Percentiles rank a stretch among this genome's conserved stretches.
These are phyloP conservation scores for Eciton burchellii DNA, from an alignment of 1,140 invertebrate genomes.

Conservation along the genomic window DNA sequence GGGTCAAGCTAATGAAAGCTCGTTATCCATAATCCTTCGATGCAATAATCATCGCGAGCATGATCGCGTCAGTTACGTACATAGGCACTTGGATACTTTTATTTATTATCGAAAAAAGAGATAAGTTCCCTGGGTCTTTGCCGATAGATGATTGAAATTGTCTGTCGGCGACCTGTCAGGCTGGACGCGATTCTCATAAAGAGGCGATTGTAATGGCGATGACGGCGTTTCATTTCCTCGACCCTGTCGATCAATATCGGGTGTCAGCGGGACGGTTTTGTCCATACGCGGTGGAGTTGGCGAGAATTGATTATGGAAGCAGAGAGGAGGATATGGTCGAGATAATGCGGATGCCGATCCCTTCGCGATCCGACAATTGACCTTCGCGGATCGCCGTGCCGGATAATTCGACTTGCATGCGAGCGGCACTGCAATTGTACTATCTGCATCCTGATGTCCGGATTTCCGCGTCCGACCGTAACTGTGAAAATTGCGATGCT, in stretches of 20 bases:
- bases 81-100: too few species aligned
- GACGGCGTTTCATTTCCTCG: constrained; percentile 59
- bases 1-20: not conserved
- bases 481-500: constrained; percentile 1
- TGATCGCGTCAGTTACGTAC: too few species aligned
- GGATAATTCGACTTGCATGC: constrained; percentile 61
- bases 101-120: not conserved
- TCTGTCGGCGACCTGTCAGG: not conserved
- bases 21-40: not conserved
- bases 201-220: constrained; percentile 59
- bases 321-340: constrained; percentile 75
- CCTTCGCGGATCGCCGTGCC: constrained; percentile 51
- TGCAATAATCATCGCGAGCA: too few species aligned
- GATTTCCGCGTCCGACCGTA: constrained; percentile 23
- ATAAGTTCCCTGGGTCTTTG: not conserved
- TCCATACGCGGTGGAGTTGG: constrained; percentile 47
- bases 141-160: not conserved
- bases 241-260: constrained; percentile 63
- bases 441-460: constrained; percentile 32
- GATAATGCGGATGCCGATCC: constrained; percentile 72
- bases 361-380: constrained; percentile 78
- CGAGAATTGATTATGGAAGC: constrained; percentile 47
- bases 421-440: not conserved
- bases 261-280: constrained; percentile 60
- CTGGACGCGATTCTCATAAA: constrained; percentile 26